Percentiles rank a stretch among this genome's conserved stretches.
Conservation (phyloP, 2,113 vertebrate species). For the Panthera tigris region DNA sequence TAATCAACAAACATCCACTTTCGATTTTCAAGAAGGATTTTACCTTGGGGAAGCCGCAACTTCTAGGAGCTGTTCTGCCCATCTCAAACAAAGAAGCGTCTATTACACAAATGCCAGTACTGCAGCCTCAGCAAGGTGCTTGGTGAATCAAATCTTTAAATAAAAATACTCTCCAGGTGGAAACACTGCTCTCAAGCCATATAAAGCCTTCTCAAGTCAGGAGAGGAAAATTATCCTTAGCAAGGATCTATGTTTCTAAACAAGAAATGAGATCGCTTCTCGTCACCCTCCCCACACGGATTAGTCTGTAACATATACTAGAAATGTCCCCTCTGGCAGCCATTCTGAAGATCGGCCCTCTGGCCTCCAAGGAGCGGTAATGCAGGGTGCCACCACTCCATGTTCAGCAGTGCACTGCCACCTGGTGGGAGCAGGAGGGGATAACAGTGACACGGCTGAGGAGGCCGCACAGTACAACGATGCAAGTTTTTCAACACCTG, state of each 20-base stretch:
- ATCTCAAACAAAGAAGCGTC: neutral
- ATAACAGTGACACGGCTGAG: neutral
- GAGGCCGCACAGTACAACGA: neutral
- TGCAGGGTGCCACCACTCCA: neutral
- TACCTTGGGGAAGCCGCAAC: neutral
- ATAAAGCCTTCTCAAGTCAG: neutral
- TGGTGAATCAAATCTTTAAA: neutral
- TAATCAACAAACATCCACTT: neutral
- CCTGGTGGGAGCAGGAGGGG: neutral
- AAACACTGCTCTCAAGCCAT: neutral
- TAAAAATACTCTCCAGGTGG: neutral
- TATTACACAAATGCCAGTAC: neutral
- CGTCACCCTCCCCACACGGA: too few species aligned
- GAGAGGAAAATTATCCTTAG: neutral
- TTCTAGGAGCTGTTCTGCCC: neutral
- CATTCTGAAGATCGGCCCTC: neutral
- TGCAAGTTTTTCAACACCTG: neutral
- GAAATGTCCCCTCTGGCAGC: neutral
- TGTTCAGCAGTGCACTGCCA: constrained; percentile 38
- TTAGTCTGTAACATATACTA: neutral
- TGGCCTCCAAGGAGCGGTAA: fast-evolving
- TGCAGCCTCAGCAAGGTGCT: neutral
- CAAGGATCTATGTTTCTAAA: neutral
- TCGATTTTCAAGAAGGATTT: neutral
- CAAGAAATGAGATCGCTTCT: neutral